phyloP scores from a whole-genome alignment of 2,888 invertebrate genomes.

The Chironomus riparius region DNA sequence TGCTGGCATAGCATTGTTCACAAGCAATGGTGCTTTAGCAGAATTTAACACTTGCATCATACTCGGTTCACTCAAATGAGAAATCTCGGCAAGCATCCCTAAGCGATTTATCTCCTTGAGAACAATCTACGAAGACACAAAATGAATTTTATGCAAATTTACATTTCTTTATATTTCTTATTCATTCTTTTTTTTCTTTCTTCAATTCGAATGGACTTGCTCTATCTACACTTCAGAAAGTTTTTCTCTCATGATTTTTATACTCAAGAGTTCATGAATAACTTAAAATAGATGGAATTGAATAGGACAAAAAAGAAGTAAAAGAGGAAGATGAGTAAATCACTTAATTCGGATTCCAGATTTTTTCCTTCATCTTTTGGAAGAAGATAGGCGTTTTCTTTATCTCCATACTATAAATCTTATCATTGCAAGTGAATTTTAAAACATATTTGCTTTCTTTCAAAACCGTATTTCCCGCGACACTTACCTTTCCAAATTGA shows the following conservation, averaged over 20 bases:
- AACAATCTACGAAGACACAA: constrained; percentile 41
- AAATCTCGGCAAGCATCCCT: constrained; percentile 60
- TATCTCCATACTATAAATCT: too few species aligned
- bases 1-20: constrained; percentile 53
- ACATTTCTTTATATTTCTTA: background rate
- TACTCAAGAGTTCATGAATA: constrained; percentile 11
- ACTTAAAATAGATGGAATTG: background rate
- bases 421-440: background rate
- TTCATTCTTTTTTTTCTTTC: background rate
- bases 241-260: background rate
- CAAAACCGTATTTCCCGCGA: constrained; percentile 10
- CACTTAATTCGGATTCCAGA: too few species aligned
- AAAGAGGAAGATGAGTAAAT: too few species aligned
- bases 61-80: constrained; percentile 53
- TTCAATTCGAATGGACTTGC: background rate
- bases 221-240: background rate
- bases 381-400: too few species aligned
- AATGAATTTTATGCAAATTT: constrained; percentile 26
- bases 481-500: constrained; percentile 41
- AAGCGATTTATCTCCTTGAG: constrained; percentile 59
- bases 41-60: constrained; percentile 52
- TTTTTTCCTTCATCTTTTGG: too few species aligned
- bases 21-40: constrained; percentile 55
- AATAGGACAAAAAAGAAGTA: too few species aligned
- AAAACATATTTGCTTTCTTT: background rate